phyloP scores from a whole-genome alignment of 2,797 vertebrate genomes.

The Threskiornis aethiopicus region DNA sequence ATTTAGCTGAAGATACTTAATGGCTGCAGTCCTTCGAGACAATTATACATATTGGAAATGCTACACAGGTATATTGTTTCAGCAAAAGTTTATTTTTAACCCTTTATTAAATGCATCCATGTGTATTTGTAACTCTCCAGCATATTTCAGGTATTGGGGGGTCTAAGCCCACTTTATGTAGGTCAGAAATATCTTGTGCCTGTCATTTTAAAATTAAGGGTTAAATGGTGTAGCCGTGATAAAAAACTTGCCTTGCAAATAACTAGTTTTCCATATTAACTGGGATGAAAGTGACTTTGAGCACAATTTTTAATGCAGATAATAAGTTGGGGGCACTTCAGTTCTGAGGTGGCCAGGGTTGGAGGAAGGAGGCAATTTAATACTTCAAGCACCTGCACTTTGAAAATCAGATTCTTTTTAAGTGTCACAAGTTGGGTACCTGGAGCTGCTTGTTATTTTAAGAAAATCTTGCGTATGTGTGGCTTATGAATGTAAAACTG shows the following conservation, averaged over 20 bases:
- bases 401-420: background rate
- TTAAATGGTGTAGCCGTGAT: background rate
- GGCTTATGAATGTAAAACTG: background rate
- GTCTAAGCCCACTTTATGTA: background rate
- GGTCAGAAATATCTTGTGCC: background rate
- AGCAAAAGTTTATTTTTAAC: background rate
- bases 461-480: background rate
- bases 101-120: background rate
- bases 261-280: background rate
- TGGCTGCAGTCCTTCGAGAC: background rate
- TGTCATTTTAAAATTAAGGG: background rate
- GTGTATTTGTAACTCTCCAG: background rate
- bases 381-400: background rate
- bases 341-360: background rate
- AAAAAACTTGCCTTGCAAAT: background rate
- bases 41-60: background rate
- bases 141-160: background rate
- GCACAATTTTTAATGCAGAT: background rate
- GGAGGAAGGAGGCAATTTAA: background rate
- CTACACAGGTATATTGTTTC: background rate
- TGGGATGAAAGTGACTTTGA: background rate
- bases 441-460: background rate
- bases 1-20: background rate
- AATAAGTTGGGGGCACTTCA: background rate
- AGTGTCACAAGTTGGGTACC: background rate